These are phyloP conservation scores for Prunella fulvescens DNA, from an alignment of 2,113 vertebrate genomes.

Conservation along the genomic window DNA sequence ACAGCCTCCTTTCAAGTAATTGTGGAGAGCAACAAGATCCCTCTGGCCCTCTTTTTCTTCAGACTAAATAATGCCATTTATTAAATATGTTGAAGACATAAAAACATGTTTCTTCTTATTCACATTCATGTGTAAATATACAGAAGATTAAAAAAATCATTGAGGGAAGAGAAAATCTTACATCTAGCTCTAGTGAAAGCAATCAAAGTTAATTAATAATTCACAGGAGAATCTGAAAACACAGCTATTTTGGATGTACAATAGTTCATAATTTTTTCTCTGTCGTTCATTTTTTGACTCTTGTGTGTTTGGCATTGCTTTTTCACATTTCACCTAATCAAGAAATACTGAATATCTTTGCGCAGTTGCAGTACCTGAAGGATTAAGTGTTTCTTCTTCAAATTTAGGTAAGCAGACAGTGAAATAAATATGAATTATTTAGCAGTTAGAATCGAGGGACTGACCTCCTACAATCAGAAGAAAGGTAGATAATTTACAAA, in stretches of 20 bases:
- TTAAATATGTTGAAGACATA: not conserved
- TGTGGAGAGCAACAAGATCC: not conserved
- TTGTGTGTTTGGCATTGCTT: not conserved
- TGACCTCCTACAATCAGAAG: not conserved
- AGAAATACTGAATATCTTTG: not conserved
- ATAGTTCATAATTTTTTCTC: not conserved
- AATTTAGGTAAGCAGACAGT: not conserved
- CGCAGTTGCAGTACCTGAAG: not conserved
- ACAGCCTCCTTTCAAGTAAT: not conserved
- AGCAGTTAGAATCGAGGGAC: not conserved
- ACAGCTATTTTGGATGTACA: not conserved
- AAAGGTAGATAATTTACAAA: not conserved
- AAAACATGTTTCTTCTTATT: not conserved
- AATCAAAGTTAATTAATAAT: not conserved
- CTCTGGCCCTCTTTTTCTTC: not conserved
- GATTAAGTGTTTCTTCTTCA: not conserved
- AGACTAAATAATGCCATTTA: not conserved
- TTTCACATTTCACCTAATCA: not conserved
- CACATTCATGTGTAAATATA: not conserved
- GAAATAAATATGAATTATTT: not conserved
- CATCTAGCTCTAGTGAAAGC: not conserved
- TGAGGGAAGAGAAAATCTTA: not conserved
- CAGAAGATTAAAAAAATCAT: not conserved
- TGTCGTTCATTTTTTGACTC: not conserved
- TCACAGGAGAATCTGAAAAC: not conserved